Evolutionary conservation across 2,888 invertebrate genomes (phyloP).

Genomic region (Yponomeuta sedellus): DNA sequence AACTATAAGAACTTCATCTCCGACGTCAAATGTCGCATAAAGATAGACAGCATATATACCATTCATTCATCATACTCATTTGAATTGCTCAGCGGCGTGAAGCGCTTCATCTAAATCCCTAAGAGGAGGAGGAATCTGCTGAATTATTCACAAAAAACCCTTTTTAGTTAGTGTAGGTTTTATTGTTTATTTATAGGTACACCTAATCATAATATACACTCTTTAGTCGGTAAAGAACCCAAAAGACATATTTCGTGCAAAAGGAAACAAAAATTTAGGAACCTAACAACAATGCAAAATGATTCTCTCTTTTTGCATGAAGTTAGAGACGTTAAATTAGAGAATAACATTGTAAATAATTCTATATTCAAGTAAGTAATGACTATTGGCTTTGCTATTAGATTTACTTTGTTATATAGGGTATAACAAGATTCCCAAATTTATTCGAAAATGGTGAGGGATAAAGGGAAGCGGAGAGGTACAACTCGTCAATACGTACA

Average conservation of each 20-base stretch:
- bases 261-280: no score
- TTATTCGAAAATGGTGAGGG: no score
- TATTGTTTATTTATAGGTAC: constrained; percentile 8
- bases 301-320: no score
- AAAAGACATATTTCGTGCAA: no score
- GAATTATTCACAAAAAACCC: neutral
- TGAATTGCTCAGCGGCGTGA: neutral
- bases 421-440: neutral
- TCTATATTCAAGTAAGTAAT: no score
- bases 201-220: neutral
- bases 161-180: neutral
- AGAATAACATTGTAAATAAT: no score
- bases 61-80: constrained; percentile 1
- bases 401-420: no score
- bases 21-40: neutral
- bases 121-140: neutral
- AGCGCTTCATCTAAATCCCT: neutral
- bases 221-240: neutral
- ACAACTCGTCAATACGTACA: no score
- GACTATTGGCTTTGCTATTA: no score
- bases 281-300: no score
- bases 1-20: neutral
- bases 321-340: no score
- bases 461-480: no score
- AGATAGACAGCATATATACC: neutral